Evolutionary conservation across 2,797 vertebrate genomes (phyloP).

Genomic region (Sternotherus odoratus): DNA sequence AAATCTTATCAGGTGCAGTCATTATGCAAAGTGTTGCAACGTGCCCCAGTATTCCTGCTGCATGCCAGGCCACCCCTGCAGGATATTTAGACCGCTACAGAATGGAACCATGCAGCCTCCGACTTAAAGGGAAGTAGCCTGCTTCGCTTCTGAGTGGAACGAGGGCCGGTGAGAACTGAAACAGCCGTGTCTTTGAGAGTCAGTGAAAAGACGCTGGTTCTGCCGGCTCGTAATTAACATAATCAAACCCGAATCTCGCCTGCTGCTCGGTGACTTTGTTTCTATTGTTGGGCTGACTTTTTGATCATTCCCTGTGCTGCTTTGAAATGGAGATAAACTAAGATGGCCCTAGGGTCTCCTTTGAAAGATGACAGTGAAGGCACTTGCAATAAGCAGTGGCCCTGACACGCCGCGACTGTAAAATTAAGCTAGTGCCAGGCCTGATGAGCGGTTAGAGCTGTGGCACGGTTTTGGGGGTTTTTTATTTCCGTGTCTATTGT

Average conservation of each 20-base stretch:
- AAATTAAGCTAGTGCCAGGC: slow-evolving; percentile 56
- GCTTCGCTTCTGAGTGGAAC: not conserved
- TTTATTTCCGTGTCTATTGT: slow-evolving; percentile 33
- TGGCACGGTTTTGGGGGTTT: slow-evolving; percentile 27
- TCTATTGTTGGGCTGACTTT: slow-evolving; percentile 24
- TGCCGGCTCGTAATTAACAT: slow-evolving; percentile 29
- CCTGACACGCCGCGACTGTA: slow-evolving; percentile 48
- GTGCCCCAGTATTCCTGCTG: not conserved
- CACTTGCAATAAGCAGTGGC: slow-evolving; percentile 38
- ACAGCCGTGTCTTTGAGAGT: not conserved
- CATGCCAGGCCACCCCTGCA: not conserved
- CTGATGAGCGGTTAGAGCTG: slow-evolving; percentile 16
- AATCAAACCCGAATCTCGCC: slow-evolving; percentile 14
- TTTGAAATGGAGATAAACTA: slow-evolving; percentile 70
- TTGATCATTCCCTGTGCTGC: slow-evolving; percentile 34
- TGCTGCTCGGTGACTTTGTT: not conserved
- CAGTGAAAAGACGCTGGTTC: not conserved
- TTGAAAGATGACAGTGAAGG: slow-evolving; percentile 34
- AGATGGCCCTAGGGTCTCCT: slow-evolving; percentile 52
- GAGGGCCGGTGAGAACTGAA: not conserved
- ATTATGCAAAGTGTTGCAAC: not conserved
- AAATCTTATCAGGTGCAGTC: not conserved
- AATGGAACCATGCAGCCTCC: no score
- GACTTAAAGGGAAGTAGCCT: not conserved
- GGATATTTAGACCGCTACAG: not conserved